phyloP scores from a whole-genome alignment of 2,113 vertebrate species.

The Catharus fuscescens region DNA sequence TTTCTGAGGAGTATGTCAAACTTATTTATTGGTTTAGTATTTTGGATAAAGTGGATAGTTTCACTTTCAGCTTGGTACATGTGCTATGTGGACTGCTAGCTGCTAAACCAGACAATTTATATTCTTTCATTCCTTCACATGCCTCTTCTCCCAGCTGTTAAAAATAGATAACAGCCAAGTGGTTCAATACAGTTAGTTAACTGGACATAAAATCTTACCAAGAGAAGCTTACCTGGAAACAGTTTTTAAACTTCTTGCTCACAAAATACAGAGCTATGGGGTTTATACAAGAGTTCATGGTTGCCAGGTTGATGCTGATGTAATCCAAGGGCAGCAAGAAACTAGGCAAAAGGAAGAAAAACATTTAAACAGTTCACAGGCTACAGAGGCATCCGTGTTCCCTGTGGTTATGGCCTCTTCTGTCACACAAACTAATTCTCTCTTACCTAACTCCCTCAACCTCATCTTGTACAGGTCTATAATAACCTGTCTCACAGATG shows the following conservation, averaged over 20 bases:
- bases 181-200: not conserved
- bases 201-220: not conserved
- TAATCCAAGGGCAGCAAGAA: slow-evolving; percentile 93
- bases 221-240: slow-evolving; percentile 87
- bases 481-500: not conserved
- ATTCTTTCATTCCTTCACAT: not conserved
- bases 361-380: slow-evolving; percentile 4
- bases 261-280: slow-evolving; percentile 96
- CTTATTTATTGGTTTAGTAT: not conserved
- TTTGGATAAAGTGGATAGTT: not conserved
- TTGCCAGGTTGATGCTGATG: slow-evolving; percentile 91
- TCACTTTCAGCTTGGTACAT: not conserved
- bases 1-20: not conserved
- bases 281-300: slow-evolving; percentile 97
- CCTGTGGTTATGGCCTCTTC: not conserved
- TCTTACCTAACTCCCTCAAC: not conserved
- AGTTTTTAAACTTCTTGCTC: slow-evolving; percentile 98
- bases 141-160: not conserved
- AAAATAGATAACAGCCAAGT: not conserved
- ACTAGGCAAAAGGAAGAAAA: slow-evolving; percentile 70
- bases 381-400: accelerated
- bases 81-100: not conserved
- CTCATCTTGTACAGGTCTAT: not conserved
- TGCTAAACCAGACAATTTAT: not conserved
- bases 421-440: not conserved